Conservation (phyloP, 1,140 invertebrate species). For the Brachionus rotundiformis region DNA sequence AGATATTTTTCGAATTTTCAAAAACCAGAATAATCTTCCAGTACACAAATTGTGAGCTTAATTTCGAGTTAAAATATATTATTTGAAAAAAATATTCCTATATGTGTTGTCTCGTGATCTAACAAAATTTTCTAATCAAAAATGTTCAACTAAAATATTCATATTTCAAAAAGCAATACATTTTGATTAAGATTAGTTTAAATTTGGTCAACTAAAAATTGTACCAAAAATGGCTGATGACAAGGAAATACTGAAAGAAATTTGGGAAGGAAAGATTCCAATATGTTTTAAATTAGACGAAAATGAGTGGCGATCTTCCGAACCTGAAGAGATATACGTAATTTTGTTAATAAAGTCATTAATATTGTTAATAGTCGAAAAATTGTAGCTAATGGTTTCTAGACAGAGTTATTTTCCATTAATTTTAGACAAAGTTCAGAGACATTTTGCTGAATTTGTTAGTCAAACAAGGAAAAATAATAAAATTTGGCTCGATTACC, state of each 20-base stretch:
- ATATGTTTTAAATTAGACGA: constrained; percentile 82
- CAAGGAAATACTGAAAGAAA: constrained; percentile 83
- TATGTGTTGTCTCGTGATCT: constrained; percentile 1
- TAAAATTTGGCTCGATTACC: constrained; percentile 92
- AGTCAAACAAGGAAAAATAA: constrained; percentile 70
- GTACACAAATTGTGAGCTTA: not conserved
- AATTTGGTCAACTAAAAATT: not conserved
- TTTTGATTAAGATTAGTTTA: not conserved
- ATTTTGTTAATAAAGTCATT: constrained; percentile 12
- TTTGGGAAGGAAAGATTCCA: constrained; percentile 92
- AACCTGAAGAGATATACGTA: constrained; percentile 48
- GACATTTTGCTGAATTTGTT: constrained; percentile 82
- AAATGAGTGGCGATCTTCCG: constrained; percentile 69
- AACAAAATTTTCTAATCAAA: not conserved
- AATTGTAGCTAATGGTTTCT: constrained; percentile 79
- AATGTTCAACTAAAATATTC: not conserved
- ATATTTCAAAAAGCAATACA: not conserved
- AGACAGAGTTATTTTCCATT: constrained; percentile 91
- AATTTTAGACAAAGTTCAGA: constrained; percentile 89
- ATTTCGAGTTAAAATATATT: not conserved
- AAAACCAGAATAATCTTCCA: not conserved
- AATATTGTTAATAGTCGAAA: constrained; percentile 17
- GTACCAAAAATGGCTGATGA: constrained; percentile 77
- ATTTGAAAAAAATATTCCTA: not conserved
- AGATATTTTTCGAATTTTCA: not conserved